Evolutionary conservation across 2,797 vertebrate genomes (phyloP), one percentile per base, ranked within the genome.

Genomic region (Petrocephalus sullivani): DNA sequence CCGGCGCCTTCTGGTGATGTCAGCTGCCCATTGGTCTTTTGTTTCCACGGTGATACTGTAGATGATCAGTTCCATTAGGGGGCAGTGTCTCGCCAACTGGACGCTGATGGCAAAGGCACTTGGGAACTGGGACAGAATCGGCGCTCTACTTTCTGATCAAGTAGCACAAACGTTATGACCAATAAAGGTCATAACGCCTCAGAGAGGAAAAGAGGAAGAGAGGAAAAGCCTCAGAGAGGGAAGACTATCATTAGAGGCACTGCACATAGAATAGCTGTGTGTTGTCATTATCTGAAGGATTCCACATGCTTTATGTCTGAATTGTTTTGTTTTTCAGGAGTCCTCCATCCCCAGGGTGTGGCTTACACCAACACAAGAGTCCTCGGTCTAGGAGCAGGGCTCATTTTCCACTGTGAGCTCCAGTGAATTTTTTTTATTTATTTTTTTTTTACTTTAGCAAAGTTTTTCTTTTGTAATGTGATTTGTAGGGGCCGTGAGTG

Each of bases 321-420:
- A 60, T 91, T 37, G 60, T 56, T 6, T 28, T 51, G 90, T 91
- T 16, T 28, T 90, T 75, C 90, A 94, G 95, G 92, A 90, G 75
- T 61, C 89, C 54, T 86, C 89, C 75, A 12, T 85, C 67, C 82
- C 91, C 90, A 87, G 61, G 87, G 87, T 87, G 28, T 87, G 46
- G 14, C 86, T 87, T 54, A 90, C 88, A 84, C 87, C 91, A 64
- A 19, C 86, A 9, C 89, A 89, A 56, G 90, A 91, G 86, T 91
- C 90, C 7, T 86, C 86, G 2, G 9, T 91, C 14, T 87, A 78
- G 87, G 57, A 4, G 8, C 12, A 16, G 41, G 19, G 12, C 2
- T 28, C 46, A 84, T 87, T 67, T 57, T 86, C 37, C 71, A 82
- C 21, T 90, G 85, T 49, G 49, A 37, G 33, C 64, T 71, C 64